Evolutionary conservation across 2,113 vertebrate genomes (phyloP).

Genomic region (Eolophus roseicapilla): DNA sequence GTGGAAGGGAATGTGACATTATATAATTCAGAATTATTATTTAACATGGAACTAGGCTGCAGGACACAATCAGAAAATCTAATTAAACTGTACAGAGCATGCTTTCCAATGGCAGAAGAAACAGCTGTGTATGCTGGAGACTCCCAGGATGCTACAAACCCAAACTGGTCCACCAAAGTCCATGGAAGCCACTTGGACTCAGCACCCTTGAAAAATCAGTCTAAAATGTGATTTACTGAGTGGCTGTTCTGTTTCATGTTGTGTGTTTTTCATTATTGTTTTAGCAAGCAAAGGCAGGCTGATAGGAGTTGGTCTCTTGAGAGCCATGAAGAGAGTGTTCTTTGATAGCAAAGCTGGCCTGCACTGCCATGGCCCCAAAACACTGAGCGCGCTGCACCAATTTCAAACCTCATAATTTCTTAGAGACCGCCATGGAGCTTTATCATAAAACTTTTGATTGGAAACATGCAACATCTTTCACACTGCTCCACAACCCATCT

Average conservation of each 20-base stretch:
- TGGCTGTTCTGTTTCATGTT: background rate
- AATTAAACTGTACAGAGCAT: background rate
- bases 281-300: background rate
- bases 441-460: background rate
- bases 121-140: background rate
- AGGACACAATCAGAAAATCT: constrained; percentile 14
- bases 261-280: background rate
- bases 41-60: constrained; percentile 36
- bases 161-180: background rate
- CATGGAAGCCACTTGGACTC: background rate
- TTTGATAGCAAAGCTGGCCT: background rate
- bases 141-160: background rate
- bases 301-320: background rate
- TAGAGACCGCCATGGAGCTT: background rate
- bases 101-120: constrained; percentile 1
- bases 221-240: background rate
- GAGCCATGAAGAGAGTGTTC: background rate
- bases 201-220: background rate
- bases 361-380: fast-evolving
- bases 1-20: constrained; percentile 13
- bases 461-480: background rate
- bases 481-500: background rate
- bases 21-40: constrained; percentile 41
- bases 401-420: background rate
- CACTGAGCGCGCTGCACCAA: background rate